These are phyloP conservation scores for Porites australiensis DNA, from an alignment of 64 coral and sea anemone species.

Conservation along the genomic window DNA sequence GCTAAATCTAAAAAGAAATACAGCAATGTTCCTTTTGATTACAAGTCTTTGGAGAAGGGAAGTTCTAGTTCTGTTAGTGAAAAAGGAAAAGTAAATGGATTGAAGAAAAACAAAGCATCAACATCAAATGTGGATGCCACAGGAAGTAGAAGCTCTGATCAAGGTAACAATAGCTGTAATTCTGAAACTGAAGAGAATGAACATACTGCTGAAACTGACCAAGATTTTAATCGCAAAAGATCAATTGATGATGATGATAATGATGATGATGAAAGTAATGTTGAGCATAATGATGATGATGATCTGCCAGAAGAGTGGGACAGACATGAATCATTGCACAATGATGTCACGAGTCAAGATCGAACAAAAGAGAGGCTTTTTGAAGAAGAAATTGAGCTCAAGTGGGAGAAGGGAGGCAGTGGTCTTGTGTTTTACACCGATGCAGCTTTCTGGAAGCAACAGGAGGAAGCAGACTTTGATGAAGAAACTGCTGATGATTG, in stretches of 20 bases:
- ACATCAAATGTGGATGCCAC: background rate
- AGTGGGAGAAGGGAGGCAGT: constrained; percentile 99
- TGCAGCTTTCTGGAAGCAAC: constrained; percentile 97
- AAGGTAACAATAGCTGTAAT: background rate
- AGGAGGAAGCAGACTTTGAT: constrained; percentile 96
- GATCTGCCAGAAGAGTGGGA: constrained; percentile 90
- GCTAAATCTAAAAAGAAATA: constrained; percentile 79
- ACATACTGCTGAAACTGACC: background rate
- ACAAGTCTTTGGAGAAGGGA: constrained; percentile 36
- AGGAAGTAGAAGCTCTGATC: background rate
- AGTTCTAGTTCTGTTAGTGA: background rate
- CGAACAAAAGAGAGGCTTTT: constrained; percentile 94
- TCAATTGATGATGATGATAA: background rate
- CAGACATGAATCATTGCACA: constrained; percentile 92
- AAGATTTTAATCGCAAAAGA: no score
- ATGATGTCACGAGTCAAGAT: constrained; percentile 94
- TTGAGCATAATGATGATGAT: constrained; percentile 42
- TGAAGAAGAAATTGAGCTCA: constrained; percentile 98
- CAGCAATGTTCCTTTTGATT: constrained; percentile 95
- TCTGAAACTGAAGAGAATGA: background rate
- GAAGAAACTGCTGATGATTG: constrained; percentile 98
- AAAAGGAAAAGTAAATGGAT: background rate
- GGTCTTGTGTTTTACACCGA: constrained; percentile 99
- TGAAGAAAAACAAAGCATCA: background rate
- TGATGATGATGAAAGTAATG: background rate